A percentile compares a stretch with the other conserved stretches of the same genome.
phyloP scores from a whole-genome alignment of 2,888 invertebrate genomes.

The Polydrusus pterygomalis region DNA sequence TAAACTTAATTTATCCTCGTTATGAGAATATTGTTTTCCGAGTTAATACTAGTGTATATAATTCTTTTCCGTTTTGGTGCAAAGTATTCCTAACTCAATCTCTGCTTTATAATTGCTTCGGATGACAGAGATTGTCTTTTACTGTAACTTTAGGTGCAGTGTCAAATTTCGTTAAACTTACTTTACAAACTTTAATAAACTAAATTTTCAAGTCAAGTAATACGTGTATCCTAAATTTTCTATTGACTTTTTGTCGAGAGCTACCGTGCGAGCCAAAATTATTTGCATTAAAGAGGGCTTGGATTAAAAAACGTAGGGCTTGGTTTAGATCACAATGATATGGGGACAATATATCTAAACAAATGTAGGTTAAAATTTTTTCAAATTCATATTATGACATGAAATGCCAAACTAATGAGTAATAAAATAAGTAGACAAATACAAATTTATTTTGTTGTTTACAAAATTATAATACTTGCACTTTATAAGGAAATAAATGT shows the following conservation, averaged over 20 bases:
- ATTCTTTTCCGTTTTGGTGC: conserved; percentile 58
- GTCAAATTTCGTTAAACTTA: conserved; percentile 22
- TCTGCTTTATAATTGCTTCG: conserved; percentile 58
- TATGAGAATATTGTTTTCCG: not conserved
- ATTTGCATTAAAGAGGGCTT: too few relatives aligned
- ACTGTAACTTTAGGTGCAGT: conserved; percentile 33
- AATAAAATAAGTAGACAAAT: too few relatives aligned
- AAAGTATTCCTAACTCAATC: conserved; percentile 57
- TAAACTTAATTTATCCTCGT: not conserved
- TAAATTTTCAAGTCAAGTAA: not conserved
- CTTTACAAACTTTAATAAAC: not conserved
- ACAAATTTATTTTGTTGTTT: too few relatives aligned
- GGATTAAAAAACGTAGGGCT: too few relatives aligned
- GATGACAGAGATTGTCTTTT: conserved; percentile 57
- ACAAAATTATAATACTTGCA: too few relatives aligned
- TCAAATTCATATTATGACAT: too few relatives aligned
- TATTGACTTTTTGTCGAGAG: not conserved
- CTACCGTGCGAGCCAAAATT: too few relatives aligned
- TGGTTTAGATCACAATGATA: too few relatives aligned
- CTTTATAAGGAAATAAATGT: too few relatives aligned
- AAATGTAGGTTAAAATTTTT: too few relatives aligned
- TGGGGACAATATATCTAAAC: too few relatives aligned
- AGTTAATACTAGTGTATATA: conserved; percentile 47
- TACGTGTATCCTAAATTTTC: not conserved
- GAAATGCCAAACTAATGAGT: too few relatives aligned